Evolutionary conservation across 2,113 vertebrate species (phyloP).

Genomic region (Steatornis caripensis): DNA sequence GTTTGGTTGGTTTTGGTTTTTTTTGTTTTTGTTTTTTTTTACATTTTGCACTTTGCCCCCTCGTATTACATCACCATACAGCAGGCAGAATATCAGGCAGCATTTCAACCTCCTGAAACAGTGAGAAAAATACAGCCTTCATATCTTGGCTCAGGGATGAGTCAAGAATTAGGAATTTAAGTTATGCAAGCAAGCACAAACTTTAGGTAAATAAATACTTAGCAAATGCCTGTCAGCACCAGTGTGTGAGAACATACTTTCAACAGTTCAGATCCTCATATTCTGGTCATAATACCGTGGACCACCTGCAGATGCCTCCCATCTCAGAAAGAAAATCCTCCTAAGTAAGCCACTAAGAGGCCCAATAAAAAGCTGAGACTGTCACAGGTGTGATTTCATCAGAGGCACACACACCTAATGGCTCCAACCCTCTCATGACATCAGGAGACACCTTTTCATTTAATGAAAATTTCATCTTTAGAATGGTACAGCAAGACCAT

Average conservation of each 20-base stretch:
- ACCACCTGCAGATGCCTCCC: neutral
- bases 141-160: slow-evolving; percentile 12
- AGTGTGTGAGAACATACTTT: neutral
- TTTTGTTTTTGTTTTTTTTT: neutral
- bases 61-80: neutral
- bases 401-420: neutral
- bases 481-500: neutral
- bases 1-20: no score
- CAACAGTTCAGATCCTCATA: neutral
- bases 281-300: neutral
- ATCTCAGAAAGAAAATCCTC: neutral
- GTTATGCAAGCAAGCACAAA: slow-evolving; percentile 44
- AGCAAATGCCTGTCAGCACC: neutral
- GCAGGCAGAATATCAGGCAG: neutral
- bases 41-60: neutral
- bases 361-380: neutral
- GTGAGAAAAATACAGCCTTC: slow-evolving; percentile 33
- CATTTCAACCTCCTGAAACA: neutral
- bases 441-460: neutral
- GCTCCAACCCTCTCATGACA: neutral
- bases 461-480: neutral
- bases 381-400: neutral
- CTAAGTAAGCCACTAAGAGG: neutral
- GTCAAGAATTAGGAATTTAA: slow-evolving; percentile 49
- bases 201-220: slow-evolving; percentile 38